Percentiles rank a stretch among this genome's conserved stretches.
Evolutionary conservation across 2,113 vertebrate species (phyloP).

Genomic region (Anolis sagrei): DNA sequence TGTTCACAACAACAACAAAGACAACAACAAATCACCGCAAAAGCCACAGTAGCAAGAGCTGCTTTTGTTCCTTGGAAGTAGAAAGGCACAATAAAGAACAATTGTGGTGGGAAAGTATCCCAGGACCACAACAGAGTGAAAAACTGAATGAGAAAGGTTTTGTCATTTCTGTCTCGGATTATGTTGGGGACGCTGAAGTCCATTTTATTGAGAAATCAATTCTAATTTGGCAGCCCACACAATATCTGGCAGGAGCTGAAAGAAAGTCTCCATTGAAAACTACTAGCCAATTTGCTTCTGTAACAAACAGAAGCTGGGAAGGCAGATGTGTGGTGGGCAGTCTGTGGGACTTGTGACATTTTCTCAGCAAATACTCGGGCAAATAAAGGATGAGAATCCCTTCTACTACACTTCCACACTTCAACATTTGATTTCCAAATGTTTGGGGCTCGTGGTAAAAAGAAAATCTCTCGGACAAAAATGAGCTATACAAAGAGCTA

Average conservation of each 20-base stretch:
- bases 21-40: too few relatives aligned
- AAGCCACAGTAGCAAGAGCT: constrained; percentile 5
- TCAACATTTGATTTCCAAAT: constrained; percentile 49
- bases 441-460: constrained; percentile 31
- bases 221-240: constrained; percentile 78
- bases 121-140: constrained; percentile 71
- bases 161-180: constrained; percentile 74
- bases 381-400: constrained; percentile 39
- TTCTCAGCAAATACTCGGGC: constrained; percentile 48
- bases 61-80: constrained; percentile 51
- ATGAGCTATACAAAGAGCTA: not conserved
- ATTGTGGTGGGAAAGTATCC: constrained; percentile 62
- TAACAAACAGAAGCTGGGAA: constrained; percentile 68
- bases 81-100: constrained; percentile 44
- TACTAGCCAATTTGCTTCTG: constrained; percentile 76
- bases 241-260: constrained; percentile 74
- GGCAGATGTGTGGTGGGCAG: not conserved
- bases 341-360: constrained; percentile 44
- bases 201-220: constrained; percentile 84
- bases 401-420: constrained; percentile 46
- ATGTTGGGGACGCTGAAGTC: constrained; percentile 76
- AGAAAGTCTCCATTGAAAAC: constrained; percentile 73
- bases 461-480: not conserved
- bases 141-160: constrained; percentile 69
- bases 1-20: not conserved